Conservation (phyloP, 2,113 vertebrate species). For the Lycocorax pyrrhopterus region DNA sequence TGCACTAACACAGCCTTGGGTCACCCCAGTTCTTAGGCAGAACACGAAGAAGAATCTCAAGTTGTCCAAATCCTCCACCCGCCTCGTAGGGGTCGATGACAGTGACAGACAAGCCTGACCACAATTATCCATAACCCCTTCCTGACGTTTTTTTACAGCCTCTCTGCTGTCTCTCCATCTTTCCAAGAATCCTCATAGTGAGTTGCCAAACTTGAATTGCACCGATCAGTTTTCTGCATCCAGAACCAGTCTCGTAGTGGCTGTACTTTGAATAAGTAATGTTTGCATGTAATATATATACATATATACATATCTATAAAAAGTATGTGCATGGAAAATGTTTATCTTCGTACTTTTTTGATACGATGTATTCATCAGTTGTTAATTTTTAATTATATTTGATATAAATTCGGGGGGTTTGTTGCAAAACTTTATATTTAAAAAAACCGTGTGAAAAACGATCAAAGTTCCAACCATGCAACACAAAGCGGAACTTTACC, state of each 20-base stretch:
- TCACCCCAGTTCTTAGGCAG: constrained; percentile 19
- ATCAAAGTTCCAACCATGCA: constrained; percentile 71
- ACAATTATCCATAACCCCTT: not conserved
- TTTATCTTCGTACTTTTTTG: constrained; percentile 93
- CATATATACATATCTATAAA: constrained; percentile 80
- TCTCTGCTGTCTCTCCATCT: constrained; percentile 58
- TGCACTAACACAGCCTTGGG: not conserved
- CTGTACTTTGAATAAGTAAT: constrained; percentile 82
- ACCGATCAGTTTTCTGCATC: constrained; percentile 76
- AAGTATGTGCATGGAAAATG: constrained; percentile 90
- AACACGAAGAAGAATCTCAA: not conserved
- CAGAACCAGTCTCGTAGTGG: constrained; percentile 79
- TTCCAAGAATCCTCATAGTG: constrained; percentile 65
- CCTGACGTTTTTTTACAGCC: constrained; percentile 49
- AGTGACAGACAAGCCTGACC: not conserved
- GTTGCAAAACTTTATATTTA: constrained; percentile 87
- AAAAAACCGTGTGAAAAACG: constrained; percentile 69
- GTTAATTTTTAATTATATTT: constrained; percentile 95
- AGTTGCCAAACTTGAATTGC: constrained; percentile 77
- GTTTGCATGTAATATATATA: constrained; percentile 93
- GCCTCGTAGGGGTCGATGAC: not conserved
- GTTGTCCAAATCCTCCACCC: not conserved
- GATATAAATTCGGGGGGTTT: constrained; percentile 90
- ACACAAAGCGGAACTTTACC: constrained; percentile 75
- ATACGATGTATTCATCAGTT: constrained; percentile 89